A percentile compares a stretch with the other conserved stretches of the same genome.
Conservation (phyloP, 2,113 vertebrate species). For the Pangasianodon hypophthalmus region DNA sequence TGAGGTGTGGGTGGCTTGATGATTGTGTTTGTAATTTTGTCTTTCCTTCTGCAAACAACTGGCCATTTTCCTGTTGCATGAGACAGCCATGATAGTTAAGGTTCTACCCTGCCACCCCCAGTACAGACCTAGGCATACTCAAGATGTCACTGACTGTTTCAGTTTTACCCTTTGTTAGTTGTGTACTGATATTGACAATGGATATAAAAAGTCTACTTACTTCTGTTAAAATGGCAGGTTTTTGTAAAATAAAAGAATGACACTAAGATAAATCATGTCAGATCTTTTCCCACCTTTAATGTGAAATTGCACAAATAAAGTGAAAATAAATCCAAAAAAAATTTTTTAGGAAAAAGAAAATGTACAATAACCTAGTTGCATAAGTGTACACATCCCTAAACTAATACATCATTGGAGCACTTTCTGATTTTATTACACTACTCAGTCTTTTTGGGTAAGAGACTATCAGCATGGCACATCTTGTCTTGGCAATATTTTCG, state of each 20-base stretch:
- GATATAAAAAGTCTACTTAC: background rate
- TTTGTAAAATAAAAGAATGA: background rate
- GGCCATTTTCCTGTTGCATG: background rate
- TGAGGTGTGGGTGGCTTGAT: conserved; percentile 17
- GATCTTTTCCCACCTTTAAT: background rate
- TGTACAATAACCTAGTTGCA: background rate
- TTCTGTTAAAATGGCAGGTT: background rate
- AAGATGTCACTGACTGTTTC: background rate
- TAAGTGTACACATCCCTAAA: background rate
- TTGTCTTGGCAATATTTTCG: background rate
- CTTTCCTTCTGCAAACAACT: background rate
- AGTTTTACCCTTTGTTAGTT: background rate
- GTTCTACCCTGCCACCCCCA: background rate
- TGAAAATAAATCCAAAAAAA: background rate
- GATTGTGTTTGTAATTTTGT: background rate
- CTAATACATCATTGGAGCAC: background rate
- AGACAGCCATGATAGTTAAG: background rate
- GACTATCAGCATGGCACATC: background rate
- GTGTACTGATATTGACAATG: background rate
- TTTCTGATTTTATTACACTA: background rate
- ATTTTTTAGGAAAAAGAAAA: background rate
- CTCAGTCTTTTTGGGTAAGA: background rate
- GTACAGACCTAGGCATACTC: background rate
- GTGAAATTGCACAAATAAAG: background rate
- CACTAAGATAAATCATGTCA: background rate